Evolutionary conservation across 2,797 vertebrate genomes (phyloP).

Genomic region (Mustela erminea): DNA sequence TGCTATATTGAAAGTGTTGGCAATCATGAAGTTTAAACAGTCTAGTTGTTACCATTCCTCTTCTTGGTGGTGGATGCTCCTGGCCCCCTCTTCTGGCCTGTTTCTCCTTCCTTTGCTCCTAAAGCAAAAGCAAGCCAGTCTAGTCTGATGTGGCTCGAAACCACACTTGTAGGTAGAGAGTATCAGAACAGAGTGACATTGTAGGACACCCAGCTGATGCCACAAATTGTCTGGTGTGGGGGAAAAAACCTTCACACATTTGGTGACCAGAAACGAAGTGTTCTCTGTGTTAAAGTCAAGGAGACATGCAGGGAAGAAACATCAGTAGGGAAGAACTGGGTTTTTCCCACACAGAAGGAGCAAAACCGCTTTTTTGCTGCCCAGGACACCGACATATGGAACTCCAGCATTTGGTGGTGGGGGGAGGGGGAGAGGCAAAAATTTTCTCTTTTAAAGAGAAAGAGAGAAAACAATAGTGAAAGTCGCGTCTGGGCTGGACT

Average conservation of each 20-base stretch:
- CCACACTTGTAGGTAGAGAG: not conserved
- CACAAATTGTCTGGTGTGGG: not conserved
- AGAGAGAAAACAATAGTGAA: not conserved
- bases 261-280: not conserved
- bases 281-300: not conserved
- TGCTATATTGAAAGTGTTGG: not conserved
- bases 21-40: not conserved
- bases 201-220: not conserved
- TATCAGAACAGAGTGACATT: not conserved
- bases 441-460: constrained; percentile 32
- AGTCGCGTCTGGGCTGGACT: not conserved
- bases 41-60: not conserved
- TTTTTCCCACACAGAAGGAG: not conserved
- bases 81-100: not conserved
- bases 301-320: not conserved
- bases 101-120: not conserved
- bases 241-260: not conserved
- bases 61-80: not conserved
- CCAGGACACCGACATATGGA: not conserved
- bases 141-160: not conserved
- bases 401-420: not conserved
- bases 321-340: not conserved
- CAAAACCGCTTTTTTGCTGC: not conserved
- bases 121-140: not conserved
- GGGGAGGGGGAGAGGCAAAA: constrained; percentile 5